Conservation (phyloP, 2,888 invertebrate species). For the Andricus curvator region DNA sequence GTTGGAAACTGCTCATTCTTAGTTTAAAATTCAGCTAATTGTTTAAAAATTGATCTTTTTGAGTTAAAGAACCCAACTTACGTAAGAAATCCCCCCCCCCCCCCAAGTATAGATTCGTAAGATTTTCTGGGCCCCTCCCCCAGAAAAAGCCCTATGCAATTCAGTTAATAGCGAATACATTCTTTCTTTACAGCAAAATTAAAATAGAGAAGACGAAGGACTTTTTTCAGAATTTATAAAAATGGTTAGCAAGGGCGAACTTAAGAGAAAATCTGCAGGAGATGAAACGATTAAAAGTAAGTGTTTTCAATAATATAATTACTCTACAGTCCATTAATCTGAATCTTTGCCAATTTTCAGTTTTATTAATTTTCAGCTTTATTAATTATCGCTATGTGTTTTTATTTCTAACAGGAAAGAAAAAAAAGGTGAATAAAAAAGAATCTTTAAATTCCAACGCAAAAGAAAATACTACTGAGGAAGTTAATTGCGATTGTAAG, state of each 20-base stretch:
- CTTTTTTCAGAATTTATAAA: background rate
- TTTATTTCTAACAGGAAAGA: constrained; percentile 53
- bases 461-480: constrained; percentile 70
- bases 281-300: background rate
- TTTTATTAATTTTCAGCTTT: background rate
- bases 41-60: too few species aligned
- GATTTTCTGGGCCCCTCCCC: too few species aligned
- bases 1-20: too few species aligned
- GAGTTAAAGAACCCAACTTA: too few species aligned
- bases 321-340: background rate
- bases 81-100: too few species aligned
- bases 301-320: background rate
- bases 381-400: background rate
- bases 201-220: too few species aligned
- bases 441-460: constrained; percentile 67
- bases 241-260: background rate
- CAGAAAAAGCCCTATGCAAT: too few species aligned
- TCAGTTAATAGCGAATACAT: too few species aligned
- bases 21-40: too few species aligned
- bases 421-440: constrained; percentile 63
- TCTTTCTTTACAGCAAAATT: background rate
- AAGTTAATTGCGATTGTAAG: constrained; percentile 48
- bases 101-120: too few species aligned
- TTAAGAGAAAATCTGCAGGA: background rate
- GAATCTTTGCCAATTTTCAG: background rate